A percentile compares a stretch with the other conserved stretches of the same genome.
phyloP scores from a whole-genome alignment of 2,113 vertebrate genomes.

The Macroglossus sobrinus region DNA sequence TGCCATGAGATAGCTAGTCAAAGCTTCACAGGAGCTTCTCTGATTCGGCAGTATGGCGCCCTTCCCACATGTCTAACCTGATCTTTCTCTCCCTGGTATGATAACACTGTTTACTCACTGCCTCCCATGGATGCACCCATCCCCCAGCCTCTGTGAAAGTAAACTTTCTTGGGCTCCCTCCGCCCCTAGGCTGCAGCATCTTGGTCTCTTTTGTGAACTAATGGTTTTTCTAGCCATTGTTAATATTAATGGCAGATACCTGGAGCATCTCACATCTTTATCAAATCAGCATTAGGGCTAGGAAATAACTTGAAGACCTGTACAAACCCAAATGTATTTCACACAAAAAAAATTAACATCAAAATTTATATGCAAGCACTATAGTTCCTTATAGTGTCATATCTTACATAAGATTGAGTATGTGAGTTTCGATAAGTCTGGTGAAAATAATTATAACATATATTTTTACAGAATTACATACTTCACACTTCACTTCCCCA shows the following conservation, averaged over 20 bases:
- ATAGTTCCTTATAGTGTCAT: background rate
- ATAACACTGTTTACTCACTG: background rate
- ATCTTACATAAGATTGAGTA: background rate
- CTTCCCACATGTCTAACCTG: background rate
- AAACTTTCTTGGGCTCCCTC: background rate
- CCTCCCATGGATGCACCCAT: rapidly evolving
- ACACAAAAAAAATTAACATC: background rate
- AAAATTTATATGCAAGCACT: background rate
- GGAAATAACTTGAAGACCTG: background rate
- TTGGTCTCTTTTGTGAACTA: background rate
- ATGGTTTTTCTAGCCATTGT: background rate
- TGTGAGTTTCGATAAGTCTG: background rate
- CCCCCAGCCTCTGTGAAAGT: background rate
- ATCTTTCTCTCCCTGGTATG: background rate
- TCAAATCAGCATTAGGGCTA: background rate
- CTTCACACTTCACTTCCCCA: background rate
- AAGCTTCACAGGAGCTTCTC: background rate
- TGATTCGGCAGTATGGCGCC: background rate
- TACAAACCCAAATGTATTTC: background rate
- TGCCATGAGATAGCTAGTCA: background rate
- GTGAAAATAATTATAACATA: background rate
- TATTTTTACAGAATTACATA: background rate
- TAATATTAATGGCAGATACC: background rate
- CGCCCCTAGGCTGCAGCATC: background rate
- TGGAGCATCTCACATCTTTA: background rate